Evolutionary conservation across 2,797 vertebrate genomes (phyloP).

Genomic region (Eospalax fontanierii): DNA sequence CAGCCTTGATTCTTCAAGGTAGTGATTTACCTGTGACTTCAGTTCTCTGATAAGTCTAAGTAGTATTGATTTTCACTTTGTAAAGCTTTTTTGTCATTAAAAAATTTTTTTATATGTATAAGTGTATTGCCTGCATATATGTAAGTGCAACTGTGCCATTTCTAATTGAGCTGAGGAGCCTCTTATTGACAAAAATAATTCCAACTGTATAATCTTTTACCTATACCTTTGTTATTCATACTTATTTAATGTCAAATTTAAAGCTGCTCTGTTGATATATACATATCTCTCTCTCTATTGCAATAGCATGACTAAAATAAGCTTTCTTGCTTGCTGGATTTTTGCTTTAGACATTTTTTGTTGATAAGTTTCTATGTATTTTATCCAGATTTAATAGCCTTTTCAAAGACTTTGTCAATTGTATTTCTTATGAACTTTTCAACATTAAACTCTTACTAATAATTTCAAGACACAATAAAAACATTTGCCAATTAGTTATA

Average conservation of each 20-base stretch:
- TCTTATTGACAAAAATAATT: background rate
- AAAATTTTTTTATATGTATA: too few species aligned
- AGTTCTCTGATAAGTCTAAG: background rate
- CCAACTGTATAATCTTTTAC: background rate
- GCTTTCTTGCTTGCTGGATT: background rate
- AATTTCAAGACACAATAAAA: slow-evolving; percentile 87
- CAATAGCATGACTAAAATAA: background rate
- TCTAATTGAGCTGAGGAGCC: background rate
- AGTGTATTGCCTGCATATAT: too few species aligned
- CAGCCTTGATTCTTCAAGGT: background rate
- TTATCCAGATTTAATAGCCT: slow-evolving; percentile 71
- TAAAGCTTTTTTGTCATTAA: background rate
- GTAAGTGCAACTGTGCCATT: too few species aligned
- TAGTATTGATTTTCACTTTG: background rate
- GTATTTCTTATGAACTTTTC: slow-evolving; percentile 86
- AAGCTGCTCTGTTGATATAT: background rate
- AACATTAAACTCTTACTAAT: slow-evolving; percentile 83
- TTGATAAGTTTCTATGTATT: background rate
- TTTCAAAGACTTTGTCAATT: slow-evolving; percentile 87
- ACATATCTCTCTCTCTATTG: background rate
- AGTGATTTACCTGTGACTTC: background rate
- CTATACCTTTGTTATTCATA: background rate
- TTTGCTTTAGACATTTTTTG: slow-evolving; percentile 3
- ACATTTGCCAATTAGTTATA: slow-evolving; percentile 86
- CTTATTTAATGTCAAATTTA: background rate